Evolutionary conservation across 1,140 invertebrate species (phyloP).

Genomic region (Ceratina japonica): DNA sequence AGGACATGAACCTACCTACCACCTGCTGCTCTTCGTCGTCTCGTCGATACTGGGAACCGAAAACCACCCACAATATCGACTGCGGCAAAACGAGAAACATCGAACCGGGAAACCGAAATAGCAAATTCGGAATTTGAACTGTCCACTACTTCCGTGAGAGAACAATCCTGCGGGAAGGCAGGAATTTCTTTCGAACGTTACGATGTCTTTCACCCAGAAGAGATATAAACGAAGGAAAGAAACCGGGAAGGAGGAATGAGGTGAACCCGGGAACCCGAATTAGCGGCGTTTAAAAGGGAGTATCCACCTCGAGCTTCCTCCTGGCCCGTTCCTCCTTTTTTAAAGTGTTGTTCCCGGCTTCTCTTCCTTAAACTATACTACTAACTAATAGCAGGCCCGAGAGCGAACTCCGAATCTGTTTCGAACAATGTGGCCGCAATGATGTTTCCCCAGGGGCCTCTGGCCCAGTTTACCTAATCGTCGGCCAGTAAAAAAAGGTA

Average conservation of each 20-base stretch:
- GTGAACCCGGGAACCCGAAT: conserved; percentile 44
- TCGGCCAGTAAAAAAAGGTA: conserved; percentile 72
- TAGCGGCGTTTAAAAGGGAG: no score
- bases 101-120: background rate
- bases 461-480: conserved; percentile 78
- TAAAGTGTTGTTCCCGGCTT: conserved; percentile 23
- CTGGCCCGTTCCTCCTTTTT: conserved; percentile 13
- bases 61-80: conserved; percentile 48
- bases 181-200: background rate
- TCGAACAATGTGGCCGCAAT: conserved; percentile 73
- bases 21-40: conserved; percentile 36
- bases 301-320: conserved; percentile 19
- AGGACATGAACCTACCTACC: conserved; percentile 65
- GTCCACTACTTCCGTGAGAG: no score
- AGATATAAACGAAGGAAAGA: background rate
- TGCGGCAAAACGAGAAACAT: conserved; percentile 24
- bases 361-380: conserved; percentile 72
- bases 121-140: no score
- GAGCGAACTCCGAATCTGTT: conserved; percentile 75
- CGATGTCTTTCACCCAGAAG: background rate
- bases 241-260: background rate
- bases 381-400: conserved; percentile 79
- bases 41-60: conserved; percentile 68
- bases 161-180: no score
- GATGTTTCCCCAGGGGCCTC: background rate